Percentiles rank a stretch among this genome's conserved stretches.
Evolutionary conservation across 2,113 vertebrate species (phyloP).

Genomic region (Saimiri boliviensis): DNA sequence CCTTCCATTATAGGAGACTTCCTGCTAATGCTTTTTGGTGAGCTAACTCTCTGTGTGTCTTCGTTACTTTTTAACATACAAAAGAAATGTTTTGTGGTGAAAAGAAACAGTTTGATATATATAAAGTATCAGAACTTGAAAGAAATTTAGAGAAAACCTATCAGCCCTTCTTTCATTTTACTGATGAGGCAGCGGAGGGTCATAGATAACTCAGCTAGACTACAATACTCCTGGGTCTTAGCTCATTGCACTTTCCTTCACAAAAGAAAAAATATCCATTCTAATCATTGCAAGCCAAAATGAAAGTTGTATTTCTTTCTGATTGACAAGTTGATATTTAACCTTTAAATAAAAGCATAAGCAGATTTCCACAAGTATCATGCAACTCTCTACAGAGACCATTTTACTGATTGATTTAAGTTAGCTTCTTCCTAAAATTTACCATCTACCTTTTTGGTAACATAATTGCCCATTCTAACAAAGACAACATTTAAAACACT

Average conservation of each 20-base stretch:
- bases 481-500: not conserved
- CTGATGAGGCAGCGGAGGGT: not conserved
- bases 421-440: constrained; percentile 31
- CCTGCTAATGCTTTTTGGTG: not conserved
- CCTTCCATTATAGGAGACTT: not conserved
- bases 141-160: not conserved
- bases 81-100: not conserved
- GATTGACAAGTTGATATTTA: not conserved
- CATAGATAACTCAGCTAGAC: not conserved
- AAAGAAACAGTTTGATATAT: not conserved
- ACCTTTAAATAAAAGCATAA: not conserved
- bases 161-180: not conserved
- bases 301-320: not conserved
- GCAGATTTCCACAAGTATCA: not conserved
- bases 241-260: not conserved
- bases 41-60: not conserved
- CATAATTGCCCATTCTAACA: not conserved
- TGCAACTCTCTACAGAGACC: not conserved
- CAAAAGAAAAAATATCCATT: not conserved
- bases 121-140: not conserved
- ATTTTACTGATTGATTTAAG: constrained; percentile 33
- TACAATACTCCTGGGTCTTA: accelerated
- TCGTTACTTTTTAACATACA: not conserved
- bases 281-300: not conserved
- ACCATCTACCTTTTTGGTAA: not conserved